Evolutionary conservation across 2,113 vertebrate species (phyloP), one percentile per base, ranked within the genome.

Genomic region (Piaya cayana): DNA sequence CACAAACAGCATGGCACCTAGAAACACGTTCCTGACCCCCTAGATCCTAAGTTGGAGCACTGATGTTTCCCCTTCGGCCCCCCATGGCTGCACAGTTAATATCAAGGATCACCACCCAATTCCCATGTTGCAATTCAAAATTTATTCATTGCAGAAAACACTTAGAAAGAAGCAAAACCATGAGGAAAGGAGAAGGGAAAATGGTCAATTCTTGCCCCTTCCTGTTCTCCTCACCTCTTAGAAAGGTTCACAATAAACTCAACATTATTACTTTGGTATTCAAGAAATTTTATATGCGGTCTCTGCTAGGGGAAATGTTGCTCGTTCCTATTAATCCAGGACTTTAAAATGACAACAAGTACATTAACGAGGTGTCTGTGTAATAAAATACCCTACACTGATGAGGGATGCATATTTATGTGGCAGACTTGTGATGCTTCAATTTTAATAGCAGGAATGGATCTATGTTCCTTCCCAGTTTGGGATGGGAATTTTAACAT

Each of bases 281-380:
- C 47, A 88, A 88, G 68, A 90, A 81, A 68, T 93, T 78, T 86
- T 88, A 77, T 93, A 86, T 39, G 26, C 37, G 67, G 32, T 47
- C 39, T 88, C 55, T 56, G 74, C 52, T 23, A 56, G 30, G 75
- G 56, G 85, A 93, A 93, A 86, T 37, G 21, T 12, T 91, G 47
- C 75, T 86, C 85, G 36, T 58, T 74, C 64, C 92, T 92, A 78
- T 88, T 90, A 89, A 92, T 75, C 82, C 72, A 86, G 64, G 82
- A 78, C 60, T 93, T 92, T 11, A 78, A 96, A 94, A 81, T 71
- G 82, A 92, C 67, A 76, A 78, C 49, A 72, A 86, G n/a, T 62
- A 39, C 62, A 86, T 90, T 83, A 96, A 92, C 0, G 4, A 93
- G 37, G 79, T 83, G 71, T 13, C 50, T 85, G 63, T 37, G 67